phyloP scores from a whole-genome alignment of 2,888 invertebrate species.

The Phyllotreta striolata region DNA sequence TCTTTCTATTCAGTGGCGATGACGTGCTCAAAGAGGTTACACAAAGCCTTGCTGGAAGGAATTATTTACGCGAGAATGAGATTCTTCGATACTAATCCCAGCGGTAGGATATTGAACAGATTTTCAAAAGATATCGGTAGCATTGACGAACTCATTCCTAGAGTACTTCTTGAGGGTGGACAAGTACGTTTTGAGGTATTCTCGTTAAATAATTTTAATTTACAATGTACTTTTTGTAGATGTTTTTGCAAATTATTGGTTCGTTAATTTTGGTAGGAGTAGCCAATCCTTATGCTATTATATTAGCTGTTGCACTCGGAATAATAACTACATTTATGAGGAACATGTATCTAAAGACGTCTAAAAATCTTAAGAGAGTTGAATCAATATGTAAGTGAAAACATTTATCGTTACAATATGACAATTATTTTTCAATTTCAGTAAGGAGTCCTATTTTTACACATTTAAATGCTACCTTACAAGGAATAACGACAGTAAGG shows the following conservation, averaged over 20 bases:
- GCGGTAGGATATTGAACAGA: conserved; percentile 68
- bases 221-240: conserved; percentile 52
- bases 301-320: conserved; percentile 64
- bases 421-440: conserved; percentile 55
- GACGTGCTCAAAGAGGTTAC: conserved; percentile 67
- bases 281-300: conserved; percentile 63
- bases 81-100: conserved; percentile 73
- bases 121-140: conserved; percentile 73
- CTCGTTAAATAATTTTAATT: not conserved
- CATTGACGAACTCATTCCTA: conserved; percentile 62
- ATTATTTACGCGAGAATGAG: conserved; percentile 68
- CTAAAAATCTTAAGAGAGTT: conserved; percentile 80
- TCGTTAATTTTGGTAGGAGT: conserved; percentile 64
- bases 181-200: conserved; percentile 16
- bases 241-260: conserved; percentile 63
- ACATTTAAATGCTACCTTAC: conserved; percentile 83
- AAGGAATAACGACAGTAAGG: conserved; percentile 86
- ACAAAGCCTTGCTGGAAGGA: conserved; percentile 60
- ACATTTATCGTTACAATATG: not conserved
- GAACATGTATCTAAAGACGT: conserved; percentile 78
- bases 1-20: conserved; percentile 77
- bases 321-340: conserved; percentile 72
- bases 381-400: conserved; percentile 78
- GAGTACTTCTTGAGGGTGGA: conserved; percentile 35
- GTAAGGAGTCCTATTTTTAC: conserved; percentile 93